Conservation (phyloP, 1,140 invertebrate species). For the Carposina sasakii region DNA sequence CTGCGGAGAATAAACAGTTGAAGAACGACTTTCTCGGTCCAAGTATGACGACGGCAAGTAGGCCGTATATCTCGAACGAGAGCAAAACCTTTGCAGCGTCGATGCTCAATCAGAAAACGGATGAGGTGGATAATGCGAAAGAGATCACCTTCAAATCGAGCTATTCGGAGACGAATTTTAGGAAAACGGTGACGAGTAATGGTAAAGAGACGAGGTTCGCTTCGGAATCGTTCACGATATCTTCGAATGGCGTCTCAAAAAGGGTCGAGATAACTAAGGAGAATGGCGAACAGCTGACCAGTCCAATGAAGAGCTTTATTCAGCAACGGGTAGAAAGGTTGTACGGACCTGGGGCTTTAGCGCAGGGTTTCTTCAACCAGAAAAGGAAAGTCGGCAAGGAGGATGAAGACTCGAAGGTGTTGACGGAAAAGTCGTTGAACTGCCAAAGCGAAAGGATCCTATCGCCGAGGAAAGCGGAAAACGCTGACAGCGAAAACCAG, state of each 20-base stretch:
- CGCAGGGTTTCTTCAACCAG: conserved; percentile 85
- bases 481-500: conserved; percentile 45
- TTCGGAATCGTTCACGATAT: conserved; percentile 65
- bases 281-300: conserved; percentile 63
- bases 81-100: conserved; percentile 58
- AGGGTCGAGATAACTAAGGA: conserved; percentile 63
- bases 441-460: conserved; percentile 43
- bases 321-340: conserved; percentile 89
- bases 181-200: conserved; percentile 52
- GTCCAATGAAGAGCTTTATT: conserved; percentile 85
- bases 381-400: conserved; percentile 69
- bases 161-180: conserved; percentile 68
- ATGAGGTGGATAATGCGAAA: conserved; percentile 58
- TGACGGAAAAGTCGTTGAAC: conserved; percentile 60
- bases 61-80: conserved; percentile 52
- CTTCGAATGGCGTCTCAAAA: conserved; percentile 59
- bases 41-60: conserved; percentile 57
- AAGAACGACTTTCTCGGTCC: conserved; percentile 63
- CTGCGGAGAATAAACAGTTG: conserved; percentile 61
- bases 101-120: conserved; percentile 53
- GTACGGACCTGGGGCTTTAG: conserved; percentile 88
- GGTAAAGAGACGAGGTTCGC: conserved; percentile 48
- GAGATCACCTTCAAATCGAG: conserved; percentile 64
- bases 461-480: conserved; percentile 39
- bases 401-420: conserved; percentile 52